Conservation (phyloP, 2,797 vertebrate genomes). For the Graptemys geographica region DNA sequence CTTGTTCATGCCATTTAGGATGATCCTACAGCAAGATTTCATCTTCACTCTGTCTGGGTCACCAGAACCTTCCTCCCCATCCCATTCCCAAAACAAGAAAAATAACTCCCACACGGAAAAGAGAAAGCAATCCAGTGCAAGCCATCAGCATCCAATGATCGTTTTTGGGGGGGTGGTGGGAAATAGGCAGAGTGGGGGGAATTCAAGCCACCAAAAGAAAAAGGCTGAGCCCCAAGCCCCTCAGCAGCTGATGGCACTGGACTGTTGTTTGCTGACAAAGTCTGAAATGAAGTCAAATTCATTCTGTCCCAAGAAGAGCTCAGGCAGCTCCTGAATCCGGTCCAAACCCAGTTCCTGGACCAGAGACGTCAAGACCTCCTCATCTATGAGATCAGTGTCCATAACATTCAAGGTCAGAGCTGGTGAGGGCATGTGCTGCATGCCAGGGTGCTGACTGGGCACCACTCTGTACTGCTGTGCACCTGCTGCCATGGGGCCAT, state of each 20-base stretch:
- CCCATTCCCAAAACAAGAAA: background rate
- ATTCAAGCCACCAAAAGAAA: slow-evolving; percentile 45
- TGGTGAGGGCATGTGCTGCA: slow-evolving; percentile 88
- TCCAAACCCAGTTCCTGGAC: slow-evolving; percentile 96
- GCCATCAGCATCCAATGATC: slow-evolving; percentile 51
- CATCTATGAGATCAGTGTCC: slow-evolving; percentile 96
- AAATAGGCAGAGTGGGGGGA: slow-evolving; percentile 19
- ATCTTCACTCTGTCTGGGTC: slow-evolving; percentile 9
- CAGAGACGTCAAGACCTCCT: slow-evolving; percentile 95
- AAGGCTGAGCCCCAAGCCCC: slow-evolving; percentile 56
- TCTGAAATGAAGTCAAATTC: slow-evolving; percentile 98
- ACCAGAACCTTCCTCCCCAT: background rate
- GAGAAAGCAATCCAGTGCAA: slow-evolving; percentile 64
- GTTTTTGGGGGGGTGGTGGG: slow-evolving; percentile 28
- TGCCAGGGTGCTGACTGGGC: slow-evolving; percentile 79
- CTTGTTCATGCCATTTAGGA: slow-evolving; percentile 54
- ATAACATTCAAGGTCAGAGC: slow-evolving; percentile 89
- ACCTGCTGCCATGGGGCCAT: slow-evolving; percentile 82
- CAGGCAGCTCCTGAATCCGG: slow-evolving; percentile 95
- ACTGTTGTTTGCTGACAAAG: slow-evolving; percentile 96
- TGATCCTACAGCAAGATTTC: slow-evolving; percentile 42
- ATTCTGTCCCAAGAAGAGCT: slow-evolving; percentile 97
- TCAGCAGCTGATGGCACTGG: slow-evolving; percentile 95
- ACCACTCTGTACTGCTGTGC: slow-evolving; percentile 85
- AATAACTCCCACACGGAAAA: background rate